These are phyloP conservation scores for Trichomycterus rosablanca DNA, from an alignment of 2,113 vertebrate species.

Conservation along the genomic window DNA sequence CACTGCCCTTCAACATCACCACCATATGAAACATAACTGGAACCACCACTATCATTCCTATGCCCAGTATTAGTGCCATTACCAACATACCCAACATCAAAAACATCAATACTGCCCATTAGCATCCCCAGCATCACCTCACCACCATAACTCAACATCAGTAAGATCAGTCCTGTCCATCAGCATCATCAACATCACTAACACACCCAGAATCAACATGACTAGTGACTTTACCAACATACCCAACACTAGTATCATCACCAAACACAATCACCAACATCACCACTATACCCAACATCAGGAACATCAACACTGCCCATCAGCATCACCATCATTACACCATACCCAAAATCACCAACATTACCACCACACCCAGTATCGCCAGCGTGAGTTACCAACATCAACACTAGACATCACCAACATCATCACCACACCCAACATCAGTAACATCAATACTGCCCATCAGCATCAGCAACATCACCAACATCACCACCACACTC, in stretches of 20 bases:
- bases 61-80: not conserved
- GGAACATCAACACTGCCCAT: not conserved
- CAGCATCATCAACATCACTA: not conserved
- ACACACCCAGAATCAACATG: not conserved
- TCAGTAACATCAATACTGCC: not conserved
- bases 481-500: not conserved
- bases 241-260: not conserved
- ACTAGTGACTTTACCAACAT: not conserved
- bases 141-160: no score
- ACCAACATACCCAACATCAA: no score
- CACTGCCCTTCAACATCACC: not conserved
- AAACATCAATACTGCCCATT: no score
- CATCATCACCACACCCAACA: not conserved
- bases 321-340: not conserved
- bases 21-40: not conserved
- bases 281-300: not conserved
- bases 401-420: not conserved
- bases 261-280: not conserved
- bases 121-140: no score
- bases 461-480: not conserved
- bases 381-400: no score
- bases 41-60: not conserved
- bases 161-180: not conserved
- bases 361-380: not conserved
- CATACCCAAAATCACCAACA: not conserved